Evolutionary conservation across 2,113 vertebrate genomes (phyloP).

Genomic region (mouse (Mus musculus)): DNA sequence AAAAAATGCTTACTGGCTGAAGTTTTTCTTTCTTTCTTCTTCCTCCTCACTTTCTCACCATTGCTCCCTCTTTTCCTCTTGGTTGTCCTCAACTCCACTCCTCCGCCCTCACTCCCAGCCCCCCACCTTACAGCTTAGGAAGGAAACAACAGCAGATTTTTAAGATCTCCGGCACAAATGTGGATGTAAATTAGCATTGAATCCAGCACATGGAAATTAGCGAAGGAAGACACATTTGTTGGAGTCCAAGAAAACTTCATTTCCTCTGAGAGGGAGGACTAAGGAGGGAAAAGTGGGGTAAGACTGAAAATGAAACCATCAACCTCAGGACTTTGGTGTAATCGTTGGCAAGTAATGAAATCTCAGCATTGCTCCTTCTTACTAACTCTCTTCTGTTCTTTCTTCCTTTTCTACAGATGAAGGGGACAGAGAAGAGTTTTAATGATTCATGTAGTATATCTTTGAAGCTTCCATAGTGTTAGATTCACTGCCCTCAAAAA

Average conservation of each 20-base stretch:
- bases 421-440: background rate
- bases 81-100: conserved; percentile 43
- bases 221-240: conserved; percentile 74
- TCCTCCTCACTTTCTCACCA: conserved; percentile 61
- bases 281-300: conserved; percentile 72
- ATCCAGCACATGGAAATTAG: conserved; percentile 77
- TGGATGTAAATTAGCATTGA: conserved; percentile 78
- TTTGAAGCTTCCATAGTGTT: conserved; percentile 55
- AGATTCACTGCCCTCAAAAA: background rate
- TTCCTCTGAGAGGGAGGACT: conserved; percentile 64
- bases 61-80: conserved; percentile 41
- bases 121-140: conserved; percentile 74
- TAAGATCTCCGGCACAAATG: conserved; percentile 70
- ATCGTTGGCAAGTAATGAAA: background rate
- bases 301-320: conserved; percentile 69
- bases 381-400: conserved; percentile 36
- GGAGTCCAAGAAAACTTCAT: conserved; percentile 75
- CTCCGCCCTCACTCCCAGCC: background rate
- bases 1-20: conserved; percentile 86
- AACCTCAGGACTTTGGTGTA: conserved; percentile 68
- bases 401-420: conserved; percentile 53
- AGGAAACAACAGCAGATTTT: conserved; percentile 80
- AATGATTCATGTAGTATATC: conserved; percentile 60
- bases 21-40: conserved; percentile 70
- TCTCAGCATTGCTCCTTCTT: conserved; percentile 17